Conservation (phyloP, 2,113 vertebrate species). For the Syrrhaptes paradoxus region DNA sequence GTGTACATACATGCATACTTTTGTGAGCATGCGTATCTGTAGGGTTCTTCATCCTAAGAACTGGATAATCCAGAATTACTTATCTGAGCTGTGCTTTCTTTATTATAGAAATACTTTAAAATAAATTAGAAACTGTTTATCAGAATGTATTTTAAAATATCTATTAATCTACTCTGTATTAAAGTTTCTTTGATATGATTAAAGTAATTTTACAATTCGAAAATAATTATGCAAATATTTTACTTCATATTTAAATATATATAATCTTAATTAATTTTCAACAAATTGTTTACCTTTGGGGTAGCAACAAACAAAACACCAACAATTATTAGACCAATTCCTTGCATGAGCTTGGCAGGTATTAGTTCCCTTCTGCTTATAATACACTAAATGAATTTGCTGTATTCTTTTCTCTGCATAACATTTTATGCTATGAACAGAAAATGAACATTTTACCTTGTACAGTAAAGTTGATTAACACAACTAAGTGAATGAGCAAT, state of each 20-base stretch:
- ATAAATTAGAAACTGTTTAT: neutral
- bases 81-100: neutral
- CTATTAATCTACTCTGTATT: neutral
- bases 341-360: neutral
- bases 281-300: neutral
- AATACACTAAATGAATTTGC: neutral
- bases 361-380: neutral
- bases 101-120: neutral
- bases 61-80: neutral
- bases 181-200: neutral
- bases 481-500: neutral
- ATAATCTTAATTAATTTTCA: neutral
- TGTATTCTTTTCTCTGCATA: neutral
- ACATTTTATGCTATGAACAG: neutral
- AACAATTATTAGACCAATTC: neutral
- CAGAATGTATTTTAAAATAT: neutral
- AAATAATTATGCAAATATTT: neutral
- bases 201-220: neutral
- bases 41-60: neutral
- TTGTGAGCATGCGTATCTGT: neutral
- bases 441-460: neutral
- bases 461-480: neutral
- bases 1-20: neutral
- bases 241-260: neutral
- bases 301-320: neutral